Percentiles rank a stretch among this genome's conserved stretches.
These are phyloP conservation scores for Lasius fuliginosus DNA, from an alignment of 2,888 invertebrate species.

Conservation along the genomic window DNA sequence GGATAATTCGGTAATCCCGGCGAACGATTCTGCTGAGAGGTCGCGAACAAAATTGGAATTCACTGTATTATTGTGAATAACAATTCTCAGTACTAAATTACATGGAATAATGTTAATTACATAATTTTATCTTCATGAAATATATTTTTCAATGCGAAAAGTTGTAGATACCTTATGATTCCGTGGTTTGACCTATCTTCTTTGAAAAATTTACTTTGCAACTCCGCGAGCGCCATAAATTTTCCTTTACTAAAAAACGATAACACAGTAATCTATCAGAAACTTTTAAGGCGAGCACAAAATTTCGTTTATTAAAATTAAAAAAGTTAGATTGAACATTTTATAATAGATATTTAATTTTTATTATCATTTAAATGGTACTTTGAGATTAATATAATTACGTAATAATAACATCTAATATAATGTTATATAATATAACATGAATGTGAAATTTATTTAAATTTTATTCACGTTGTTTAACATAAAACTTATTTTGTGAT, in stretches of 20 bases:
- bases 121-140: conserved; percentile 27
- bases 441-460: conserved; percentile 1
- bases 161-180: conserved; percentile 38
- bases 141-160: conserved; percentile 17
- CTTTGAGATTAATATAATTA: conserved; percentile 21
- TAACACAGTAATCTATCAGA: conserved; percentile 45
- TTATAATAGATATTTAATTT: conserved; percentile 19
- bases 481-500: conserved; percentile 4
- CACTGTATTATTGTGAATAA: conserved; percentile 25
- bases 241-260: conserved; percentile 52
- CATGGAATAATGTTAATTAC: background rate
- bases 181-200: conserved; percentile 32
- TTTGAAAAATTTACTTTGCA: conserved; percentile 36
- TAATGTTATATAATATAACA: background rate
- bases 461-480: background rate
- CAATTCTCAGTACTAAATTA: conserved; percentile 15
- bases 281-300: conserved; percentile 45
- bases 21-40: background rate
- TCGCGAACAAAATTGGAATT: conserved; percentile 17
- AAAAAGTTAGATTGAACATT: conserved; percentile 50
- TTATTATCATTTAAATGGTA: background rate
- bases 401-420: background rate
- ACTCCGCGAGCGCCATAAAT: conserved; percentile 42
- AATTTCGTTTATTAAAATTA: conserved; percentile 55
- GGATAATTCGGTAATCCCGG: conserved; percentile 40